Conservation (phyloP, 2,113 vertebrate species). For the Myotis yumanensis region DNA sequence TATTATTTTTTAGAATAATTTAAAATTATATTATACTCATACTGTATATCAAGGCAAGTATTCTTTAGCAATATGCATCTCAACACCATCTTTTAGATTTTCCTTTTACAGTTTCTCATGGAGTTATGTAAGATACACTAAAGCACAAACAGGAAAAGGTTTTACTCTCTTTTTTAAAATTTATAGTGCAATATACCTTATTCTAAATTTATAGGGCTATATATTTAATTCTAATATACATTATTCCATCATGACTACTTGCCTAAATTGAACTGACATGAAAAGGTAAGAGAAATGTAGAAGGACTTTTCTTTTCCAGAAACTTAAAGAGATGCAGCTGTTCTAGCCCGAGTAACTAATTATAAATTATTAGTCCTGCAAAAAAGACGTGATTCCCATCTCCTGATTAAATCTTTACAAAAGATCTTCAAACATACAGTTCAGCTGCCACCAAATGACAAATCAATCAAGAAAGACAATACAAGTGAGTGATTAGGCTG, state of each 20-base stretch:
- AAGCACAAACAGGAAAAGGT: neutral
- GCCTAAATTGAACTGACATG: constrained; percentile 64
- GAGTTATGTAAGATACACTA: neutral
- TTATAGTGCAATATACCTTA: neutral
- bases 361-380: constrained; percentile 76
- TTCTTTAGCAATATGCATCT: neutral
- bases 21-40: neutral
- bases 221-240: too few relatives aligned
- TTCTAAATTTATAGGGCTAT: neutral
- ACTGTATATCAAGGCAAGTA: neutral
- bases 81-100: neutral
- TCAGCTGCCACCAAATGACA: constrained; percentile 67
- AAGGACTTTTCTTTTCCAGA: constrained; percentile 43
- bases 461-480: constrained; percentile 74
- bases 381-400: constrained; percentile 67
- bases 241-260: constrained; percentile 15
- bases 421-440: constrained; percentile 63
- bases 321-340: constrained; percentile 56
- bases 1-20: neutral
- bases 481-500: constrained; percentile 32
- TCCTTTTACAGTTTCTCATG: neutral
- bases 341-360: constrained; percentile 64
- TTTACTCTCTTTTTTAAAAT: constrained; percentile 8
- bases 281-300: constrained; percentile 58
- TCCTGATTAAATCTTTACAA: constrained; percentile 73